These are phyloP conservation scores for Protobothrops mucrosquamatus DNA, from an alignment of 2,113 vertebrate species.

Conservation along the genomic window DNA sequence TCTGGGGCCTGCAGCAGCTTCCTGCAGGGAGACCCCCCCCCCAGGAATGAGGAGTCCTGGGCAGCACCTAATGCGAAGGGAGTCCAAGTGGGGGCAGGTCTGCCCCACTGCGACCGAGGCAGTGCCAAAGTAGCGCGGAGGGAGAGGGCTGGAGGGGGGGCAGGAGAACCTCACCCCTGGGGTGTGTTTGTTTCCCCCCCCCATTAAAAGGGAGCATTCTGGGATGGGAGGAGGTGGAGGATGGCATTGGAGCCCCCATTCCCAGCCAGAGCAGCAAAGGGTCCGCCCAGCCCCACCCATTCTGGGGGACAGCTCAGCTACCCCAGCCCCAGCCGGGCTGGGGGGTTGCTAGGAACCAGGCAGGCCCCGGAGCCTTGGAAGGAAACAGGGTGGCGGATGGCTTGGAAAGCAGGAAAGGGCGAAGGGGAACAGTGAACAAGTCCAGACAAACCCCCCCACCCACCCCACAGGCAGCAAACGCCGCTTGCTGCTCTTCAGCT, in stretches of 20 bases:
- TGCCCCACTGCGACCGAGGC: neutral
- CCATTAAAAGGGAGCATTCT: neutral
- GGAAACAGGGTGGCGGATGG: neutral
- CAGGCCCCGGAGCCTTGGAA: neutral
- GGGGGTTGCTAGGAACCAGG: neutral
- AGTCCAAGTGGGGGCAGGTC: neutral
- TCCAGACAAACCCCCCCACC: neutral
- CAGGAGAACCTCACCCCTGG: neutral
- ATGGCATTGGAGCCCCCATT: neutral
- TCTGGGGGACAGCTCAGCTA: neutral
- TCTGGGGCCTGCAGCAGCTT: neutral
- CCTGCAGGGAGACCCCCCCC: neutral
- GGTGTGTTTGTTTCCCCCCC: neutral
- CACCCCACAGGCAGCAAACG: neutral
- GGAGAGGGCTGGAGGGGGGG: neutral
- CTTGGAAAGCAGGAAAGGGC: neutral
- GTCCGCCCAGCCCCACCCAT: too few relatives aligned
- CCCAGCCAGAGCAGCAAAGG: neutral
- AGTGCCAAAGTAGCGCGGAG: neutral
- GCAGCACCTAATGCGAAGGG: neutral
- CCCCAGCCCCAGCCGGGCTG: neutral
- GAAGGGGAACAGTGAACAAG: neutral
- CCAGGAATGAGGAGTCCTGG: neutral
- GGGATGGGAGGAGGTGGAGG: neutral
- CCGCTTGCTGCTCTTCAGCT: neutral